Evolutionary conservation across 2,888 invertebrate genomes (phyloP), one percentile per base, ranked within the genome.

Genomic region (Lymantria monacha): DNA sequence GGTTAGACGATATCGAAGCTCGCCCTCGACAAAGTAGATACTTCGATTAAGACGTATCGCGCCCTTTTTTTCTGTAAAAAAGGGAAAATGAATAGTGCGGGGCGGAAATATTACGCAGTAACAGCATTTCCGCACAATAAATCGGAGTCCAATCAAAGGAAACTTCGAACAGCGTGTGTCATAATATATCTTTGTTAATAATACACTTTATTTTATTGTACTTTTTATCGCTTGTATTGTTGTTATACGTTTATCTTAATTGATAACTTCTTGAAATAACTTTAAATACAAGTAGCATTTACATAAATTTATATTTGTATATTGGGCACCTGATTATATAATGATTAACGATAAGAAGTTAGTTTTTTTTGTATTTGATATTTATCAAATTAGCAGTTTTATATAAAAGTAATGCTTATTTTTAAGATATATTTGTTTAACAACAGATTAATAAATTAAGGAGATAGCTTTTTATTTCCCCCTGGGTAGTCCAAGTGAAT

Each of bases 111-210:
- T 92, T 91, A 91, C 85, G 72, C 77, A 85, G 84, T 87, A 88
- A 88, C 89, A 85, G 87, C 84, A 85, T 91, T 92, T 92, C 92
- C 91, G 91, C 88, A 81, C 91, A 85, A 92, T 92, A 92, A 91
- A 91, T 91, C 85, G 85, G 81, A 83, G 83, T 79, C 89, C 86
- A 92, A 91, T 92, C 91, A 91, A 90, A 90, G 85, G 87, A 86
- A 85, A 77, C 78, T 81, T 79, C 69, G 78, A 76, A 64, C 74
- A 65, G 72, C 68, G 75, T 46, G 70, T 74, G 79, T 70, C 85
- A 83, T 87, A 87, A 83, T 87, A 87, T 87, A 84, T 89, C 87
- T 89, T 82, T 88, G 84, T 88, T 89, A 90, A 85, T 87, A 83
- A 80, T 81, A 82, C 84, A 86, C 87, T 89, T 87, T 89, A 87